A percentile compares a stretch with the other conserved stretches of the same genome.
Conservation (phyloP, 2,797 vertebrate genomes). For the Pseudochirops cupreus region DNA sequence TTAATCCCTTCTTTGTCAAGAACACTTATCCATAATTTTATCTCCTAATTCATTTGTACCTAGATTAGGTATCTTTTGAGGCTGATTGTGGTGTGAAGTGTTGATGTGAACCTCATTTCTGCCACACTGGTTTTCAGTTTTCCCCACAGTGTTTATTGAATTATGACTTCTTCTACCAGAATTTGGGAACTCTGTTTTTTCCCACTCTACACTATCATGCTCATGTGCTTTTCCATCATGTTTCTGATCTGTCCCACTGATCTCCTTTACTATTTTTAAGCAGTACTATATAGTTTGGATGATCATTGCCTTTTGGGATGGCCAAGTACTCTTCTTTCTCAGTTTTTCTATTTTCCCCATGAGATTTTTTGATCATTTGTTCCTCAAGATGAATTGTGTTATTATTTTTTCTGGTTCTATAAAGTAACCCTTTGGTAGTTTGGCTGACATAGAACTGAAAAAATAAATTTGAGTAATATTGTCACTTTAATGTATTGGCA, state of each 20-base stretch:
- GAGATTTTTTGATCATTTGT: not conserved
- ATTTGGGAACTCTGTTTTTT: not conserved
- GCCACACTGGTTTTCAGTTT: not conserved
- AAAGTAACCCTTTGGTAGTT: not conserved
- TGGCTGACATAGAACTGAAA: not conserved
- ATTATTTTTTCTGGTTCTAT: not conserved
- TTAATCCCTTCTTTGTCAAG: not conserved
- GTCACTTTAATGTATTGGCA: not conserved
- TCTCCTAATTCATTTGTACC: not conserved
- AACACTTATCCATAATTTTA: not conserved
- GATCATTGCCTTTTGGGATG: not conserved
- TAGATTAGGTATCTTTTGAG: not conserved
- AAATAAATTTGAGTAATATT: not conserved
- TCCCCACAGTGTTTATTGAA: not conserved
- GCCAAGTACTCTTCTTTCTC: not conserved
- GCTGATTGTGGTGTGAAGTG: not conserved
- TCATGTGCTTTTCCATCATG: not conserved
- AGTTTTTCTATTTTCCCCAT: not conserved
- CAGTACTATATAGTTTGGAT: not conserved
- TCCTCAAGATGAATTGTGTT: not conserved
- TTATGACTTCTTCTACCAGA: not conserved
- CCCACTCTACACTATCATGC: not conserved
- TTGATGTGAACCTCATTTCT: not conserved
- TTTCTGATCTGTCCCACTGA: not conserved
- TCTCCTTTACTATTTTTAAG: not conserved